phyloP scores from a whole-genome alignment of 2,888 invertebrate species.

The Apoda limacodes region DNA sequence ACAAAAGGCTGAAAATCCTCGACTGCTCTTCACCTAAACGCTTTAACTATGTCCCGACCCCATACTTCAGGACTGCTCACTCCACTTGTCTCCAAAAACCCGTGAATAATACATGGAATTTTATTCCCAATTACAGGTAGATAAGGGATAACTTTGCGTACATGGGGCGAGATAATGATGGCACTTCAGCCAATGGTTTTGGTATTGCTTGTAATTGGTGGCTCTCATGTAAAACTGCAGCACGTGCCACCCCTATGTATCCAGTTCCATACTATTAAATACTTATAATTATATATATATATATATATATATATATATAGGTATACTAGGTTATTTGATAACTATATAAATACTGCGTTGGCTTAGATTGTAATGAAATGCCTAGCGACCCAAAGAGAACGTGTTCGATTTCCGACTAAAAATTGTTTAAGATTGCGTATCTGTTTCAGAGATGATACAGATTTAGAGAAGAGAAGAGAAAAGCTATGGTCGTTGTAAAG shows the following conservation, averaged over 20 bases:
- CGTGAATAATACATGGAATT: constrained; percentile 50
- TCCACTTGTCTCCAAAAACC: constrained; percentile 68
- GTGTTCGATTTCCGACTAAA: too few species aligned
- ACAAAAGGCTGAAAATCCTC: constrained; percentile 61
- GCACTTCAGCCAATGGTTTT: constrained; percentile 61
- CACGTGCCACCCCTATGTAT: constrained; percentile 60
- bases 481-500: too few species aligned
- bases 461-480: too few species aligned
- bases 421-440: too few species aligned
- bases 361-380: too few species aligned
- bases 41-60: constrained; percentile 67
- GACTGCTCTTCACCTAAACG: constrained; percentile 62
- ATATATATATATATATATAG: too few species aligned
- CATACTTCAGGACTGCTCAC: constrained; percentile 64
- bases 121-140: constrained; percentile 36
- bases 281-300: too few species aligned
- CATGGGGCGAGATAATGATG: constrained; percentile 57
- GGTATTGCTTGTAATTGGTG: constrained; percentile 66
- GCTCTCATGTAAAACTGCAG: constrained; percentile 63
- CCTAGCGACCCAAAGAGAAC: too few species aligned
- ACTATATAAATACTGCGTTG: too few species aligned
- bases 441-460: too few species aligned
- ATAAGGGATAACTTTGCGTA: constrained; percentile 42
- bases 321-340: too few species aligned
- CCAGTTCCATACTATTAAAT: too few species aligned